These are phyloP conservation scores for Drosophila demipolita DNA, from an alignment of 2,888 invertebrate genomes.

Conservation along the genomic window DNA sequence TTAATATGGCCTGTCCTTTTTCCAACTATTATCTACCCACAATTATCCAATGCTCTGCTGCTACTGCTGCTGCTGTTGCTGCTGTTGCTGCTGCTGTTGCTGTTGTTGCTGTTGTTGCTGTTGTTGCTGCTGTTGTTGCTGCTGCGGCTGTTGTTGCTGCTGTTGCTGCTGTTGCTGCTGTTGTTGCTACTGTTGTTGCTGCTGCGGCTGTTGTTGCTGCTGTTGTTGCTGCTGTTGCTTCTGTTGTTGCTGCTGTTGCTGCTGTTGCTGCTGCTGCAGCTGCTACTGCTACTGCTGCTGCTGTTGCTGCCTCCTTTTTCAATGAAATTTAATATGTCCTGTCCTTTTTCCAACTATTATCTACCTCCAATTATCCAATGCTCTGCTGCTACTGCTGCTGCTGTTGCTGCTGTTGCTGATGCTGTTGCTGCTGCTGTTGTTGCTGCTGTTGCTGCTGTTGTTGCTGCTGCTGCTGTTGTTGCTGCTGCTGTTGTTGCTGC, in stretches of 20 bases:
- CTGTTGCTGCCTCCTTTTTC: constrained; percentile 51
- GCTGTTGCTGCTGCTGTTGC: neutral
- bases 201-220: neutral
- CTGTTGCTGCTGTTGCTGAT: neutral
- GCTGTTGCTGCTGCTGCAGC: no score
- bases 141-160: neutral
- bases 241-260: no score
- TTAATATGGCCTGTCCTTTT: constrained; percentile 35
- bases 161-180: neutral
- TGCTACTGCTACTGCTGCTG: neutral
- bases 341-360: constrained; percentile 27
- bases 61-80: neutral
- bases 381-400: neutral
- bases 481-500: neutral
- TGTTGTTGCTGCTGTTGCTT: neutral
- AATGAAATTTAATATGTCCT: constrained; percentile 60
- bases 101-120: no score
- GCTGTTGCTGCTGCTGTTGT: no score
- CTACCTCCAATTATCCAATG: neutral
- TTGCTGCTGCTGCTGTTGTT: neutral
- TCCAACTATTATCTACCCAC: constrained; percentile 9
- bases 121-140: no score
- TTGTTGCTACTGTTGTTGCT: neutral
- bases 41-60: neutral
- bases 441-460: no score